Evolutionary conservation across 2,888 invertebrate species (phyloP), one percentile per base, ranked within the genome.

Genomic region (Geotrupes spiniger): DNA sequence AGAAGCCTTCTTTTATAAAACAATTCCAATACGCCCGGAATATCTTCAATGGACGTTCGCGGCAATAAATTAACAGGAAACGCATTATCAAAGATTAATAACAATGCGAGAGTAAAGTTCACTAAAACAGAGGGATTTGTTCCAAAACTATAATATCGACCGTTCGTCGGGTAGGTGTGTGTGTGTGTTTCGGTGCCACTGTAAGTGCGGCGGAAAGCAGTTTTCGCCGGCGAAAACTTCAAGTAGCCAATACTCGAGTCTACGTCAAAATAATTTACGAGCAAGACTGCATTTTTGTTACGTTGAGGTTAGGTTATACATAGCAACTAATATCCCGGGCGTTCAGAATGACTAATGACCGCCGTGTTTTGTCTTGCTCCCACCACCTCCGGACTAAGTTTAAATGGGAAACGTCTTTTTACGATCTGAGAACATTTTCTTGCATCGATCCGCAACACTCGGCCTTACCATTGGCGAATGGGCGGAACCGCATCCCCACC

Each of bases 391-490:
- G 40, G 31, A 49, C 58, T 66, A 68, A 70, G 69, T 69, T 69
- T 61, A 58, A 69, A 71, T 67, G 66, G 66, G 60, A 65, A 72
- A 71, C 72, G 72, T 73, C 73, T 73, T 73, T 73, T 73, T 73
- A 70, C 68, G 61, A 68, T 69, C 73, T 73, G 68, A 73, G 73
- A 73, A 68, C 60, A 66, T 71, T 73, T 73, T 73, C 73, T 73
- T 73, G 69, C 66, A 73, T 73, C 67, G 73, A 73, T 73, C 71
- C 46, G 37, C 27, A 14, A 25, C 27, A 28, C 37, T 44, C 48
- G 42, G 41, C 45, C 40, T 25, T 17, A 36, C 36, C 58, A 73
- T 73, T 73, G 73, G 73, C 61, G 59, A 56, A 60, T 63, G 65
- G 73, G 73, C 72, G 72, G 70, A 65, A 70, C 63, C 53, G 28